Evolutionary conservation across 1,140 invertebrate genomes (phyloP).

Genomic region (Cardiocondyla obscurior): DNA sequence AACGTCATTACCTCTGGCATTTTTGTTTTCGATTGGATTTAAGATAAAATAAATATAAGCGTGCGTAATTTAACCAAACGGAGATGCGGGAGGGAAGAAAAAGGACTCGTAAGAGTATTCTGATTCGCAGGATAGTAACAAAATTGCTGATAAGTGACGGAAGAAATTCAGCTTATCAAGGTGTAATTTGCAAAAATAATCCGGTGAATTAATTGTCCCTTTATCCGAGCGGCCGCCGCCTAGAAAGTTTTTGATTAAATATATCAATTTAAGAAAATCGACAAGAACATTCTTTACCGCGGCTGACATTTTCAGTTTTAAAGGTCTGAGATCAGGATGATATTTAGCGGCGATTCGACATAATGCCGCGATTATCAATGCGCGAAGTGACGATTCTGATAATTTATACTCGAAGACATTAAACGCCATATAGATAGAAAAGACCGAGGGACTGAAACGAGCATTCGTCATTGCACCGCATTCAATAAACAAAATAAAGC

Average conservation of each 20-base stretch:
- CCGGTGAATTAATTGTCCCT: background rate
- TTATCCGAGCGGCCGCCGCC: background rate
- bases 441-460: background rate
- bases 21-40: background rate
- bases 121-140: background rate
- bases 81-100: background rate
- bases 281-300: background rate
- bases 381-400: slow-evolving; percentile 3
- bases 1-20: background rate
- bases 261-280: background rate
- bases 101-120: background rate
- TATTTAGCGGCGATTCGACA: slow-evolving; percentile 22
- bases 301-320: slow-evolving; percentile 13
- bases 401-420: slow-evolving; percentile 37
- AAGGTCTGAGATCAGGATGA: slow-evolving; percentile 35
- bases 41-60: background rate
- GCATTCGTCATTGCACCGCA: background rate
- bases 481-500: background rate
- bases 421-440: background rate
- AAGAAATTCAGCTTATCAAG: background rate
- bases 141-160: background rate
- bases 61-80: too few species aligned
- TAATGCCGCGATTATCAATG: slow-evolving; percentile 1
- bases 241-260: background rate
- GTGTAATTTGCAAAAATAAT: background rate